Base-by-base conservation (phyloP, 2,888 invertebrate species). In the Chesias legatella region DNA sequence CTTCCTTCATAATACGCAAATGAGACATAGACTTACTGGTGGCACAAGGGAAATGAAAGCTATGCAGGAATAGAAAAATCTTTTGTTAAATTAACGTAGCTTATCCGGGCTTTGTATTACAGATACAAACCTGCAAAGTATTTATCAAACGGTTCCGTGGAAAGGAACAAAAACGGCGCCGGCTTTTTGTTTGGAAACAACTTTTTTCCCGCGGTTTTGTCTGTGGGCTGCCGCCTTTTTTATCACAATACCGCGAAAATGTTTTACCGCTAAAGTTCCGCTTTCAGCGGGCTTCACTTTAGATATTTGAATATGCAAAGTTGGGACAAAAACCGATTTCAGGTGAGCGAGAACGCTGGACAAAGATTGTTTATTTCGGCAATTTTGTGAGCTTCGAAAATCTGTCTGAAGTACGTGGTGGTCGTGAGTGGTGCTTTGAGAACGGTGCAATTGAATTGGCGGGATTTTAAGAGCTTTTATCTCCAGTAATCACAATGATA, bases 201-300 rank as follows among this genome's bases (percentile, higher is more conserved):
- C 72, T 70, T 71, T 70, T 63, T 63, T 46, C 50, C 33, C 43
- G 58, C 43, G 60, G 64, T 63, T 64, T 60, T 60, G 63, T 64
- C 60, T 53, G 67, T 53, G 56, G 48, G 11, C 34, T 31, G 21
- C 48, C 36, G 34, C 41, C 56, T 52, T 62, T 60, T 57, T 63
- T 45, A 28, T 31, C 28, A 28, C 27, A 9, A 20, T 25, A 31
- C 22, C 17, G 51, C 57, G 48, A 64, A 63, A 72, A 67, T 69
- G 68, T 67, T 73, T 60, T 62, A 71, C 69, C 53, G 56, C 23
- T 29, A 51, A 68, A 72, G 68, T 74, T 74, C 53, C 48, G 56
- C 66, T 62, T 62, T 53, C 47, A 37, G 11, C 22, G 42, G 43
- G 42, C 36, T 35, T 36, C 50, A 33, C 46, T 46, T 39, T 41